A percentile compares a stretch with the other conserved stretches of the same genome.
Evolutionary conservation across 2,888 invertebrate genomes (phyloP).

Genomic region (Epinotia bilunana): DNA sequence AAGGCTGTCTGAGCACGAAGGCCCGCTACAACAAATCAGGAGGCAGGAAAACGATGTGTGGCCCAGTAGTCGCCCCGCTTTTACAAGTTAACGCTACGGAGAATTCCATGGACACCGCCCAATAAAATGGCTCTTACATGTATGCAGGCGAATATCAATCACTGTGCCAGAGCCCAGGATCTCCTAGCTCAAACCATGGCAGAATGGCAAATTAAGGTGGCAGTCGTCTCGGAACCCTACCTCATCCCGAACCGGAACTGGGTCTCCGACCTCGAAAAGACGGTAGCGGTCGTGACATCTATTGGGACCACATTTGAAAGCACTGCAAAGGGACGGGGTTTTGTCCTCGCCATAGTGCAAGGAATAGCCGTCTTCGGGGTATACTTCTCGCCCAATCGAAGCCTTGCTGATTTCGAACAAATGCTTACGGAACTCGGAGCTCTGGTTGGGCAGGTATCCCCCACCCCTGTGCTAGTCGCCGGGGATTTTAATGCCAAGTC

Average conservation of each 20-base stretch:
- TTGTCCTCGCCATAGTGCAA: conserved; percentile 31
- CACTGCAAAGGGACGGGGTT: conserved; percentile 40
- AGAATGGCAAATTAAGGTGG: conserved; percentile 42
- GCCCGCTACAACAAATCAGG: no score
- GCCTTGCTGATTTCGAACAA: conserved; percentile 47
- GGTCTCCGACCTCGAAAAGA: background rate
- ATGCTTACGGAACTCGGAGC: conserved; percentile 36
- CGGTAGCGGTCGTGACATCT: conserved; percentile 13
- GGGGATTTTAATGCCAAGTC: no score
- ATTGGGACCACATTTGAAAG: background rate
- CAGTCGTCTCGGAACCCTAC: conserved; percentile 28
- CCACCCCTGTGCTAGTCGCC: background rate
- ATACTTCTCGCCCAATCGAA: conserved; percentile 49
- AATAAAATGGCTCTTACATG: no score
- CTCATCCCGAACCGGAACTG: background rate
- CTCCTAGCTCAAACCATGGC: background rate
- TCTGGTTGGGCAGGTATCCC: conserved; percentile 11
- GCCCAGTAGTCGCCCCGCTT: no score
- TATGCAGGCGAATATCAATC: conserved; percentile 3
- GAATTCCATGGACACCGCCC: no score
- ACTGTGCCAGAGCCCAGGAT: conserved; percentile 5
- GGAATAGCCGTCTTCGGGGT: conserved; percentile 39
- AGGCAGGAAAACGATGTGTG: no score
- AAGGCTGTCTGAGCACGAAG: background rate
- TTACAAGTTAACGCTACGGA: no score